Evolutionary conservation across 23 tunicate genomes (phyloP).

Genomic region (Corella eumyota): DNA sequence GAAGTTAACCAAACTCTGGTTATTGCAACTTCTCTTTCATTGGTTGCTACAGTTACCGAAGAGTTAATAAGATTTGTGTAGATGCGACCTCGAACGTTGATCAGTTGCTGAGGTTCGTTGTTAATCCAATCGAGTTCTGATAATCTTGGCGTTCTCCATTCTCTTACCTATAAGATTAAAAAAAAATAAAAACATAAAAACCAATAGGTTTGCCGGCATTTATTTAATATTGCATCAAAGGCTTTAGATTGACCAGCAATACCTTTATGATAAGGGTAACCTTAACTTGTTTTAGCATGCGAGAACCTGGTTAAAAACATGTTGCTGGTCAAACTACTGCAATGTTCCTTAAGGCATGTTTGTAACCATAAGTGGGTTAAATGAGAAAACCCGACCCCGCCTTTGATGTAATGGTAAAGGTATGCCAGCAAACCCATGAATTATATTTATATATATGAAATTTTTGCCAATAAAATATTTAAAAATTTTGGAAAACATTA

Average conservation of each 20-base stretch:
- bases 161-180: too few species aligned
- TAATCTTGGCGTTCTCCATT: constrained; percentile 5
- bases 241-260: too few species aligned
- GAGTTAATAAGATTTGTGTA: constrained; percentile 14
- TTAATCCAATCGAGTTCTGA: neutral
- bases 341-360: constrained; percentile 49
- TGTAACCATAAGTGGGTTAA: constrained; percentile 52
- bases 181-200: neutral
- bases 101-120: constrained; percentile 1
- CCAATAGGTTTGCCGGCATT: neutral
- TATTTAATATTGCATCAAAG: neutral
- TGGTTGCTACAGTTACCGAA: constrained; percentile 6
- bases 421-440: constrained; percentile 58
- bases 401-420: constrained; percentile 50
- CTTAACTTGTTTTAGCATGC: constrained; percentile 33
- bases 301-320: constrained; percentile 72
- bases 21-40: constrained; percentile 8
- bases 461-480: too few species aligned
- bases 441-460: too few species aligned
- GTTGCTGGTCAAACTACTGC: constrained; percentile 51
- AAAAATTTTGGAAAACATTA: too few species aligned
- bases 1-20: constrained; percentile 10
- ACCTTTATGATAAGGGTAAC: too few species aligned
- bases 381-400: constrained; percentile 43
- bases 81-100: constrained; percentile 9